Conservation (phyloP, 1,140 invertebrate species). For the Drosophila varians region DNA sequence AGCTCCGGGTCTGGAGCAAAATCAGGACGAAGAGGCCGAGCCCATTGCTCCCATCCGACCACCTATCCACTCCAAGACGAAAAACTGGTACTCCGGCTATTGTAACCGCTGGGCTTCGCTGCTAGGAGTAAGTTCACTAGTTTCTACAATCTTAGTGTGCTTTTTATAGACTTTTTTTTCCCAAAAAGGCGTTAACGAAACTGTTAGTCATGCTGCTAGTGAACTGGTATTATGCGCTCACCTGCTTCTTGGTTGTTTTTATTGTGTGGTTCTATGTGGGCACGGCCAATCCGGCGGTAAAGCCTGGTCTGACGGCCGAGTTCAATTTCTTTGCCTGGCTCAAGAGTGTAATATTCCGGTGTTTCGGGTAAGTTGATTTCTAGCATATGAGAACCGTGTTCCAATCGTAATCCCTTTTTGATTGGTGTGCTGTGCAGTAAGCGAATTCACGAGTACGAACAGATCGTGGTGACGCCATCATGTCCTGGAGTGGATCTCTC, state of each 20-base stretch:
- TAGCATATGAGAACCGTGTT: background rate
- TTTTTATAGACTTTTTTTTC: background rate
- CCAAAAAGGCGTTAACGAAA: slow-evolving; percentile 85
- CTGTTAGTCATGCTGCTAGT: slow-evolving; percentile 96
- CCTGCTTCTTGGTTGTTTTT: slow-evolving; percentile 91
- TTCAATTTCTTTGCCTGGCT: slow-evolving; percentile 94
- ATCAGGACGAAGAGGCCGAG: slow-evolving; percentile 74
- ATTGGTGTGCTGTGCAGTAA: slow-evolving; percentile 84
- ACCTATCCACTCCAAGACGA: slow-evolving; percentile 92
- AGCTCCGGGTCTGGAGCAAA: slow-evolving; percentile 14
- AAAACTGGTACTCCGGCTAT: slow-evolving; percentile 96
- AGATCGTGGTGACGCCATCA: slow-evolving; percentile 94
- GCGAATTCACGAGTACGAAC: slow-evolving; percentile 92
- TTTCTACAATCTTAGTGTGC: background rate
- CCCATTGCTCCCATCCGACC: slow-evolving; percentile 84
- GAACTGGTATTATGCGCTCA: slow-evolving; percentile 95
- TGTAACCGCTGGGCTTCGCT: slow-evolving; percentile 97
- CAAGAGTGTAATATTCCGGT: slow-evolving; percentile 88
- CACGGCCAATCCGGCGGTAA: slow-evolving; percentile 96
- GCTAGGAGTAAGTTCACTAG: slow-evolving; percentile 89
- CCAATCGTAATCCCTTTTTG: slow-evolving; percentile 1
- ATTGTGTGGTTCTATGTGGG: slow-evolving; percentile 97
- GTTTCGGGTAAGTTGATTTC: slow-evolving; percentile 89
- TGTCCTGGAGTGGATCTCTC: slow-evolving; percentile 92
- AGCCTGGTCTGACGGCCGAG: slow-evolving; percentile 94